These are phyloP conservation scores for Geotrypetes seraphini DNA, from an alignment of 2,797 vertebrate species.

Conservation along the genomic window DNA sequence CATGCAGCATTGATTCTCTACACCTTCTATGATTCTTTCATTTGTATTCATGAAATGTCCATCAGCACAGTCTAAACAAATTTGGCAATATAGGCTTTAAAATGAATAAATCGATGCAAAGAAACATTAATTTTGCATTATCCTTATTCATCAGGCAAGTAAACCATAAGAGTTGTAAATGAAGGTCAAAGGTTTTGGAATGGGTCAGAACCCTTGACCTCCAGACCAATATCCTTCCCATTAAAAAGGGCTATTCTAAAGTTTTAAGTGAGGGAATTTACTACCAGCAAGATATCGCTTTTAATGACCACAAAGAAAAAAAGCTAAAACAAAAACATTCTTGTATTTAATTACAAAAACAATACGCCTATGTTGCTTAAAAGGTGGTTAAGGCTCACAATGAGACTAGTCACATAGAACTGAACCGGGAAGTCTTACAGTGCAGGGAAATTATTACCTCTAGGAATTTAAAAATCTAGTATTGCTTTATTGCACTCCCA, in stretches of 20 bases:
- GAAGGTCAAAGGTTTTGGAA: constrained; percentile 85
- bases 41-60: constrained; percentile 96
- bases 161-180: constrained; percentile 61
- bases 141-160: constrained; percentile 83
- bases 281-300: constrained; percentile 56
- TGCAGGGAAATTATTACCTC: constrained; percentile 14
- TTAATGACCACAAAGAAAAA: constrained; percentile 47
- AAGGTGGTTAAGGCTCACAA: neutral
- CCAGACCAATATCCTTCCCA: constrained; percentile 69
- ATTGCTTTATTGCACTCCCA: too few relatives aligned
- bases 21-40: constrained; percentile 87
- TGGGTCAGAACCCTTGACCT: constrained; percentile 90
- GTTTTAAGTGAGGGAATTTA: constrained; percentile 64
- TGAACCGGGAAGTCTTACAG: constrained; percentile 5
- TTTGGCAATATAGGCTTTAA: constrained; percentile 81
- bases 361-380: constrained; percentile 11
- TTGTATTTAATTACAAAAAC: constrained; percentile 36
- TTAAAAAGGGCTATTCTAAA: constrained; percentile 68
- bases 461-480: constrained; percentile 18
- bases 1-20: constrained; percentile 63
- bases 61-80: constrained; percentile 84
- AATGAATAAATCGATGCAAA: constrained; percentile 84
- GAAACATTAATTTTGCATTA: constrained; percentile 97
- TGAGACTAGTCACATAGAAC: constrained; percentile 1
- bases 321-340: constrained; percentile 45